Conservation (phyloP, 2,888 invertebrate genomes). For the Chymomyza procnemis region DNA sequence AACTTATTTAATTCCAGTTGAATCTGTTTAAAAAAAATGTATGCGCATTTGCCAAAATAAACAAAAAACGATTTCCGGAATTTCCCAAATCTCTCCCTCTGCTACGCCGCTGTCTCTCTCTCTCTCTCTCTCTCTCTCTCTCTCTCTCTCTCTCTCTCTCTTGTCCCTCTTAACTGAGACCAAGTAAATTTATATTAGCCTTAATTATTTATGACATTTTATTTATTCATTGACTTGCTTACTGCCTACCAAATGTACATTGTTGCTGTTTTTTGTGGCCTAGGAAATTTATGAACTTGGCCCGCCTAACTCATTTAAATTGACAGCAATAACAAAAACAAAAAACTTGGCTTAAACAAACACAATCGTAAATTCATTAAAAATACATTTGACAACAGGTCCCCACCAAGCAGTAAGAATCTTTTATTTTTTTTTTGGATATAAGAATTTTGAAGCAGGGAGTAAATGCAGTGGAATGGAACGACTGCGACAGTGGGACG, state of each 20-base stretch:
- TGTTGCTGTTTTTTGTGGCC: constrained; percentile 31
- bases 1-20: no score
- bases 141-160: neutral
- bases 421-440: neutral
- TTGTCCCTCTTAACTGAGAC: neutral
- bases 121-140: no score
- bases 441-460: neutral
- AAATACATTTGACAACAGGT: constrained; percentile 46
- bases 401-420: neutral
- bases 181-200: neutral
- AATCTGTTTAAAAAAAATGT: no score
- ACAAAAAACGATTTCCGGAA: no score
- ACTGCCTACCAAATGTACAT: neutral
- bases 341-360: constrained; percentile 21
- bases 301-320: constrained; percentile 48
- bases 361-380: constrained; percentile 56
- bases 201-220: constrained; percentile 40
- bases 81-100: no score
- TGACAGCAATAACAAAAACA: constrained; percentile 30
- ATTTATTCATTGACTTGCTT: constrained; percentile 42
- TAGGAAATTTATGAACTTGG: constrained; percentile 42
- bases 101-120: no score
- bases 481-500: neutral
- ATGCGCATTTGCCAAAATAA: no score
- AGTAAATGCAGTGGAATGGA: neutral